Percentiles rank a stretch among this genome's conserved stretches.
Conservation (phyloP, 2,113 vertebrate genomes). For the Stegostoma tigrinum region DNA sequence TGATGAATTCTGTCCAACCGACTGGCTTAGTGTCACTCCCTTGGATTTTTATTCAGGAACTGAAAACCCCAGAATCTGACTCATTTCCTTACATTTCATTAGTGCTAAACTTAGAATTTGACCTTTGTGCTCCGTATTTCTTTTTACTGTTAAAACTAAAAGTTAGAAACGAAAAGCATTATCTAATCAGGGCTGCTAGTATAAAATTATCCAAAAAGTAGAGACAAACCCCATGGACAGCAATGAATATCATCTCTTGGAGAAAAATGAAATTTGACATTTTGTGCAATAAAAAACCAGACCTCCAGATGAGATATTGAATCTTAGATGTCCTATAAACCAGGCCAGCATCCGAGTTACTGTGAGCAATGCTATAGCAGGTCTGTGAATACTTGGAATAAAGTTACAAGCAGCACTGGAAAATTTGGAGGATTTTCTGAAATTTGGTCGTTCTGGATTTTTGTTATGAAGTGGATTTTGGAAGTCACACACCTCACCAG, state of each 20-base stretch:
- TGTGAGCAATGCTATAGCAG: not conserved
- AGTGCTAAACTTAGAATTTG: not conserved
- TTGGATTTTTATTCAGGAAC: not conserved
- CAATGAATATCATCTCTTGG: not conserved
- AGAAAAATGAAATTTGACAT: constrained; percentile 1
- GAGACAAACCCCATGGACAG: not conserved
- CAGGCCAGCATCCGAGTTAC: not conserved
- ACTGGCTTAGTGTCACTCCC: not conserved
- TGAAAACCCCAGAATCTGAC: not conserved
- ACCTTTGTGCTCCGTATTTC: not conserved
- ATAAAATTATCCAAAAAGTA: not conserved
- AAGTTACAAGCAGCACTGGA: not conserved
- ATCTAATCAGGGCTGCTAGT: not conserved
- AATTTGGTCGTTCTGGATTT: not conserved
- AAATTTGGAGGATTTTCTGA: not conserved
- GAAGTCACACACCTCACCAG: no score
- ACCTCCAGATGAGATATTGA: no score
- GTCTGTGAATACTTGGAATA: not conserved
- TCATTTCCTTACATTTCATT: not conserved
- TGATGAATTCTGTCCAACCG: not conserved
- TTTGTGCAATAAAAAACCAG: not conserved
- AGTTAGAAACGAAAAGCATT: not conserved
- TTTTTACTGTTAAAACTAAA: not conserved
- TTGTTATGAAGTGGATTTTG: not conserved
- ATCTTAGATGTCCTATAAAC: not conserved